Conservation (phyloP, 53 echinoderm and acorn worm species). For the Astropecten irregularis region DNA sequence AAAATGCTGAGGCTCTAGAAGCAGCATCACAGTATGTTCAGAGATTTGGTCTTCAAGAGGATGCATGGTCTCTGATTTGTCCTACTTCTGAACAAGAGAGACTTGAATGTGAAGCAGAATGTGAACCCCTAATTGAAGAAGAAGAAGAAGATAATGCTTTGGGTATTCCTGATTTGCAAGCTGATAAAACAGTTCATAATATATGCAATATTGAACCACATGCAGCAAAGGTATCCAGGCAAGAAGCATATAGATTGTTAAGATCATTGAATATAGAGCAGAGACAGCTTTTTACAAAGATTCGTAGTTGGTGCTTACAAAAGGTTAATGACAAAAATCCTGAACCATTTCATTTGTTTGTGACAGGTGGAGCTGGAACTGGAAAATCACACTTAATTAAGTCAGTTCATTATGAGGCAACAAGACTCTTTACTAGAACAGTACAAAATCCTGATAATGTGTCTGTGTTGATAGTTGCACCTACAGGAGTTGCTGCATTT, state of each 20-base stretch:
- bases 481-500: no score
- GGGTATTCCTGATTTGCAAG: conserved; percentile 53
- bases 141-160: no score
- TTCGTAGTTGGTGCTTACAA: conserved; percentile 68
- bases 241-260: conserved; percentile 38
- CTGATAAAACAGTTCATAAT: background rate
- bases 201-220: conserved; percentile 21
- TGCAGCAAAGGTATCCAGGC: background rate
- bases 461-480: conserved; percentile 46
- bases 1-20: no score
- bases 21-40: conserved; percentile 38
- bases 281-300: conserved; percentile 40
- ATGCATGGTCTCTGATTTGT: no score
- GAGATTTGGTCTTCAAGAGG: conserved; percentile 40
- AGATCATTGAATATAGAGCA: conserved; percentile 64
- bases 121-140: background rate
- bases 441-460: conserved; percentile 56
- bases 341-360: conserved; percentile 67
- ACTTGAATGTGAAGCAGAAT: no score
- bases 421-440: no score
- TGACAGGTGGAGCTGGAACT: no score
- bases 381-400: conserved; percentile 72
- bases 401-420: no score
- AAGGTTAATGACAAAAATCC: conserved; percentile 49
- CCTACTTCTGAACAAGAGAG: conserved; percentile 54